Conservation (phyloP, 64 coral and sea anemone species). For the Pocillopora verrucosa region DNA sequence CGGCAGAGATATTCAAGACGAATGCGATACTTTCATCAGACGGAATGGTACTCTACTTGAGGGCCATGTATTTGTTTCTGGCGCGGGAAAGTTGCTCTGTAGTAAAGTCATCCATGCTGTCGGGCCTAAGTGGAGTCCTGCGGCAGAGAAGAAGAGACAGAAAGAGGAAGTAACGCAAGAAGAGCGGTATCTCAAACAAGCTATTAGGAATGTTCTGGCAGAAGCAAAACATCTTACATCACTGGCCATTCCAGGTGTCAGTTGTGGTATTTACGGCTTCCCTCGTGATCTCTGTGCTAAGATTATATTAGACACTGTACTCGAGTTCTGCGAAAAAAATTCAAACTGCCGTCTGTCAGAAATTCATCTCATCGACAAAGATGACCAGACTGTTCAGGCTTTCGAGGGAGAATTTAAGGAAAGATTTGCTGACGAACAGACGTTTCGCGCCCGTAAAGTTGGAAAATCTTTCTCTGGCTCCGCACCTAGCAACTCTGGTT, state of each 20-base stretch:
- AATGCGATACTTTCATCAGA: slow-evolving; percentile 37
- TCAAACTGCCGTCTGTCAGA: slow-evolving; percentile 17
- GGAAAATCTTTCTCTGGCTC: background rate
- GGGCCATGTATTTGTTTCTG: slow-evolving; percentile 22
- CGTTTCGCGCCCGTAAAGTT: slow-evolving; percentile 21
- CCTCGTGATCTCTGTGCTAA: slow-evolving; percentile 62
- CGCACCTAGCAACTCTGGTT: too few relatives aligned
- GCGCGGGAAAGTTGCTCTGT: slow-evolving; percentile 45
- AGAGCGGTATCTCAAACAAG: background rate
- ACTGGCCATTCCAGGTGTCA: slow-evolving; percentile 74
- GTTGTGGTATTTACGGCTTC: slow-evolving; percentile 63
- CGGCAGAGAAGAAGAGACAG: background rate
- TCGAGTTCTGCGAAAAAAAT: slow-evolving; percentile 57
- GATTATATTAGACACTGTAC: slow-evolving; percentile 35
- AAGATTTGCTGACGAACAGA: slow-evolving; percentile 39
- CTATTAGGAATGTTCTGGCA: slow-evolving; percentile 31
- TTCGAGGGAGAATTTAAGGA: slow-evolving; percentile 62
- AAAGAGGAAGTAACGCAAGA: background rate
- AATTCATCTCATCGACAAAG: slow-evolving; percentile 73
- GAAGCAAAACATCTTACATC: slow-evolving; percentile 35
- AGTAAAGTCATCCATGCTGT: slow-evolving; percentile 60
- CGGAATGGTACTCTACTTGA: slow-evolving; percentile 1
- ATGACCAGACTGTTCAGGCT: slow-evolving; percentile 44
- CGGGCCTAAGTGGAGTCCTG: slow-evolving; percentile 50
- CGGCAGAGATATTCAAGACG: slow-evolving; percentile 59